Base-by-base conservation (phyloP, 2,797 vertebrate species). In the Yasuhikotakia modesta region DNA sequence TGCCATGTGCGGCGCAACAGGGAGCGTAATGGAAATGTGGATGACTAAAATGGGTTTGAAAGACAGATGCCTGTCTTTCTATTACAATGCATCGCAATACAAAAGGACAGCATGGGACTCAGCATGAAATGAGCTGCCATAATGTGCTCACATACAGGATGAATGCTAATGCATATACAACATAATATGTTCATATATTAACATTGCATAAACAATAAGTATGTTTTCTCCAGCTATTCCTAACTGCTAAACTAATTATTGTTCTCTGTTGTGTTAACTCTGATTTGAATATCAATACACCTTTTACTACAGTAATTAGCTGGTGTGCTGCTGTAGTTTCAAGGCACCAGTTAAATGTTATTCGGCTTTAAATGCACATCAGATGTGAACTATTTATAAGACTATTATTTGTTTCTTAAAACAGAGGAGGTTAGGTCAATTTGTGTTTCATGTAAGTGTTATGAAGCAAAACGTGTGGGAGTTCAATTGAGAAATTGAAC, bases 111-210 rank as follows among this genome's bases (percentile, higher is more conserved):
- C n/a, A n/a, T n/a, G n/a, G 1, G 7, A 39, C 7, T 61, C 71
- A 14, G 4, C 35, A 19, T 70, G 5, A 79, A 70, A 69, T 58
- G 3, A 57, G 39, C 68, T n/a, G 22, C 21, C 48, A 71, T 70
- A 57, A 76, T 35, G 11, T 53, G 74, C 43, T 71, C n/a, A 61
- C 55, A 21, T 60, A 27, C 52, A 71, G 58, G 75, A 71, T 81
- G 77, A 86, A 58, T 70, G 78, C 55, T 52, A 27, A 87, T 86
- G 76, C 69, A 75, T 84, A 79, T 53, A 1, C 21, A 19, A n/a
- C 65, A 14, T 87, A 85, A 81, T 86, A 83, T 74, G 79, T 88
- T 89, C 88, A 87, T 87, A 83, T 87, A 92, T 89, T 79, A 87
- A 35, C 69, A 81, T 21, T n/a, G 58, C 81, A 52, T 55, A 65